Base-by-base conservation (phyloP, 2,113 vertebrate genomes). In the Macaca mulatta region DNA sequence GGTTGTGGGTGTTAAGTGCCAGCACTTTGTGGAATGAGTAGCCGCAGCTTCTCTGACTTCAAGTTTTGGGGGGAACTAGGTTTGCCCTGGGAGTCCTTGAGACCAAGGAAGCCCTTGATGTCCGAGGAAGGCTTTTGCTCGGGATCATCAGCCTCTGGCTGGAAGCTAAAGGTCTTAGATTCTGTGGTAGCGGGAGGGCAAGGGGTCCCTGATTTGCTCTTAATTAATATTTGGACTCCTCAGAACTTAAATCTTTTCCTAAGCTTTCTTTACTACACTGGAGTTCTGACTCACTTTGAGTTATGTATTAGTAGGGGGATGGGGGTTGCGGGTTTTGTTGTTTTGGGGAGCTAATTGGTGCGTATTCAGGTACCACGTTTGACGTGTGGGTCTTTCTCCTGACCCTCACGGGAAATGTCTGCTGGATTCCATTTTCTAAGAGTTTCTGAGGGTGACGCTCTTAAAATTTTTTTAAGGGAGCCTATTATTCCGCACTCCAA, bases 11-110 rank as follows among this genome's bases (percentile, higher is more conserved):
- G 94, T 98, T 98, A 98, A 98, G 98, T 98, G 98, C 98, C 99
- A 98, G 99, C 98, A 98, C 98, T 98, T 98, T 98, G 98, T 98
- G 99, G 99, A 99, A 99, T 99, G 98, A 98, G 96, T 98, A 98
- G 97, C 98, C 97, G 92, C 98, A 98, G 97, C 94, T 88, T 91
- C 98, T 93, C 92, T 87, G 14, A 55, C 40, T 38, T 69, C 81
- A 69, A n/a, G 91, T 87, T 74, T 45, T 12, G 32, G 0, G 70
- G 90, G 96, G 87, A 82, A 74, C 11, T 18, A 1, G n/a, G 82
- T 75, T 91, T 95, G 96, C 93, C 97, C 97, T 40, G 84, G 95
- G 96, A 97, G 97, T 96, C 97, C 94, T 97, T 97, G 18, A 81
- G 94, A 96, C 95, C 93, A 7, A 0, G 72, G 95, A 89, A 89